Percentiles rank a stretch among this genome's conserved stretches.
These are phyloP conservation scores for Phengaris arion DNA, from an alignment of 2,888 invertebrate genomes.

Conservation along the genomic window DNA sequence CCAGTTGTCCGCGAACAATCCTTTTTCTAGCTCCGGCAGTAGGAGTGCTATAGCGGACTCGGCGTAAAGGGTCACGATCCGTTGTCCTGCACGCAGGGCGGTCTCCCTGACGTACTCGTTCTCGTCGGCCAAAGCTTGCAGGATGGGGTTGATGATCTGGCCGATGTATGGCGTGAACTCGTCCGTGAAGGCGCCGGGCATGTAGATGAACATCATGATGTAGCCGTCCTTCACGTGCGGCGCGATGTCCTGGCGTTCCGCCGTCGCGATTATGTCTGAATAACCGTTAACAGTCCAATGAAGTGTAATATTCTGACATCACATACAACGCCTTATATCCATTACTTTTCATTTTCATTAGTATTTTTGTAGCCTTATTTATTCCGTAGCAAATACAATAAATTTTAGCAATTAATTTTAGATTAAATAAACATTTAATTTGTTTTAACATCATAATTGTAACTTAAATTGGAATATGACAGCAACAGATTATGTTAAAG, in stretches of 20 bases:
- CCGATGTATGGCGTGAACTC: slow-evolving; percentile 98
- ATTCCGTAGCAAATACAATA: too few relatives aligned
- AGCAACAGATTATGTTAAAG: too few relatives aligned
- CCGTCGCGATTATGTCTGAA: slow-evolving; percentile 93
- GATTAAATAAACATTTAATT: too few relatives aligned
- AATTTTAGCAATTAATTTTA: too few relatives aligned
- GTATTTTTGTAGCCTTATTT: too few relatives aligned
- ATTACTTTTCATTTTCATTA: too few relatives aligned
- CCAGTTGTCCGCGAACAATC: slow-evolving; percentile 99
- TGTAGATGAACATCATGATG: slow-evolving; percentile 99
- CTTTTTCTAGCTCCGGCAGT: slow-evolving; percentile 95
- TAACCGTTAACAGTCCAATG: not conserved
- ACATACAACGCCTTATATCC: too few relatives aligned
- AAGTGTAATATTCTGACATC: too few relatives aligned
- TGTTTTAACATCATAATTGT: too few relatives aligned
- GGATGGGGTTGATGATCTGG: slow-evolving; percentile 97
- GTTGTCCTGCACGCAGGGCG: slow-evolving; percentile 96
- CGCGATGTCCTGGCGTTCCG: slow-evolving; percentile 94
- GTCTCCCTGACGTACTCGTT: slow-evolving; percentile 99
- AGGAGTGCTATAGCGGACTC: slow-evolving; percentile 95
- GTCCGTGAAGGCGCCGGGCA: slow-evolving; percentile 97
- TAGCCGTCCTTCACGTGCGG: slow-evolving; percentile 99
- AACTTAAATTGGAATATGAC: too few relatives aligned
- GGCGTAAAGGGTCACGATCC: slow-evolving; percentile 97
- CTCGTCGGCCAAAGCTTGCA: slow-evolving; percentile 98